These are phyloP conservation scores for Pediacus dermestoides DNA, from an alignment of 2,888 invertebrate genomes.

Conservation along the genomic window DNA sequence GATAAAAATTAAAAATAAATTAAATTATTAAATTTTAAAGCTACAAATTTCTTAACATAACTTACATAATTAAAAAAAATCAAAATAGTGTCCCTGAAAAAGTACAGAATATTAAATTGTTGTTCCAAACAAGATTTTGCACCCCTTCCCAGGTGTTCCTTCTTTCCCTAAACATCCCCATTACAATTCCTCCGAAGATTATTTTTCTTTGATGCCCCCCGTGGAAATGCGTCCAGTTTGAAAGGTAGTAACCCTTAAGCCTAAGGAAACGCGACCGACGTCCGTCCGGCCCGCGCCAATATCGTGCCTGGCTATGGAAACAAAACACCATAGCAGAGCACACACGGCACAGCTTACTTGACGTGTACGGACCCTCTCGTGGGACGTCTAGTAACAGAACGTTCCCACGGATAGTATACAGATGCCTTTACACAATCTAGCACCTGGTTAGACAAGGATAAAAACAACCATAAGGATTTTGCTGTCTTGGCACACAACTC, in stretches of 20 bases:
- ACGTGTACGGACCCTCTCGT: conserved; percentile 31
- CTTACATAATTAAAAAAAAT: no score
- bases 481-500: conserved; percentile 7
- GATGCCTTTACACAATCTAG: conserved; percentile 28
- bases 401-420: conserved; percentile 35
- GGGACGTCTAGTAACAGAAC: conserved; percentile 32
- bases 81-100: no score
- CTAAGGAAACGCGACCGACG: conserved; percentile 30
- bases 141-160: conserved; percentile 5
- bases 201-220: conserved; percentile 11
- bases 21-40: no score
- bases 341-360: conserved; percentile 25
- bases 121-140: no score
- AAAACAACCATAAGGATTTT: conserved; percentile 13
- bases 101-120: no score
- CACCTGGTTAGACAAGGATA: conserved; percentile 30
- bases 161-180: not conserved
- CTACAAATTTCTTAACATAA: no score
- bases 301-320: conserved; percentile 26
- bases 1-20: no score
- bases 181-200: conserved; percentile 6
- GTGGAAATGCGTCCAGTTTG: no score
- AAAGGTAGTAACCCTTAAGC: conserved; percentile 11
- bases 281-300: conserved; percentile 33
- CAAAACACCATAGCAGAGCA: conserved; percentile 26